Conservation (phyloP, 2,797 vertebrate genomes). For the Amblyopsis hoosieri region DNA sequence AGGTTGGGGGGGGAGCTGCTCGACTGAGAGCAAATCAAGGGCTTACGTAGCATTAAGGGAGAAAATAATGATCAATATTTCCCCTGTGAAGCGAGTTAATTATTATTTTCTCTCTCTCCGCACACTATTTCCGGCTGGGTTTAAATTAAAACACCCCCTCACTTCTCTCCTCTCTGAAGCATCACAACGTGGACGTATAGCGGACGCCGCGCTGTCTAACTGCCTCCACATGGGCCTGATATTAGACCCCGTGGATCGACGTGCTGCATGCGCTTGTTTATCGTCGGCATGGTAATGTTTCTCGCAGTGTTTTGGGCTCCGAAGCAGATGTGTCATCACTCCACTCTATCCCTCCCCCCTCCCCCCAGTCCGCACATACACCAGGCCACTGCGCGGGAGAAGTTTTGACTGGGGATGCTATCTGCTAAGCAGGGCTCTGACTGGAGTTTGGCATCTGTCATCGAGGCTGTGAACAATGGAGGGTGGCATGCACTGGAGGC, state of each 20-base stretch:
- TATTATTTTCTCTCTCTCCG: slow-evolving; percentile 28
- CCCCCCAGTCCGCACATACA: no score
- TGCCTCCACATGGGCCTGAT: slow-evolving; percentile 9
- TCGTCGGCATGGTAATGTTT: slow-evolving; percentile 13
- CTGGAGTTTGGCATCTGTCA: slow-evolving; percentile 19
- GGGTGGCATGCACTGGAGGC: slow-evolving; percentile 5
- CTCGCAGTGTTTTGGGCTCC: slow-evolving; percentile 16
- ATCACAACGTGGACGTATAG: slow-evolving; percentile 27
- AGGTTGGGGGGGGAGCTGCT: background rate
- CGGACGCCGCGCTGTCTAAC: slow-evolving; percentile 4
- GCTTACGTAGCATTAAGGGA: slow-evolving; percentile 28
- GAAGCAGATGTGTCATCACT: slow-evolving; percentile 47
- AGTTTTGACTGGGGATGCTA: slow-evolving; percentile 25
- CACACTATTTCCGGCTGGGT: slow-evolving; percentile 29
- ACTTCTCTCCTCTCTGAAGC: slow-evolving; percentile 21
- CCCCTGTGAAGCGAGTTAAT: slow-evolving; percentile 44
- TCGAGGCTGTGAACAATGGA: slow-evolving; percentile 18
- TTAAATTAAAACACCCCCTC: slow-evolving; percentile 46
- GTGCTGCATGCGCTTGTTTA: slow-evolving; percentile 12
- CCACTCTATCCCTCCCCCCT: background rate
- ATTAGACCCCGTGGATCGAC: background rate
- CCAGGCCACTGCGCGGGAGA: slow-evolving; percentile 31
- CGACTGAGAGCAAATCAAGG: slow-evolving; percentile 19
- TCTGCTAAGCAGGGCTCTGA: slow-evolving; percentile 33
- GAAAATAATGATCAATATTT: slow-evolving; percentile 39